Evolutionary conservation across 2,797 vertebrate genomes (phyloP), one percentile per base, ranked within the genome.

Genomic region (Oreortyx pictus): DNA sequence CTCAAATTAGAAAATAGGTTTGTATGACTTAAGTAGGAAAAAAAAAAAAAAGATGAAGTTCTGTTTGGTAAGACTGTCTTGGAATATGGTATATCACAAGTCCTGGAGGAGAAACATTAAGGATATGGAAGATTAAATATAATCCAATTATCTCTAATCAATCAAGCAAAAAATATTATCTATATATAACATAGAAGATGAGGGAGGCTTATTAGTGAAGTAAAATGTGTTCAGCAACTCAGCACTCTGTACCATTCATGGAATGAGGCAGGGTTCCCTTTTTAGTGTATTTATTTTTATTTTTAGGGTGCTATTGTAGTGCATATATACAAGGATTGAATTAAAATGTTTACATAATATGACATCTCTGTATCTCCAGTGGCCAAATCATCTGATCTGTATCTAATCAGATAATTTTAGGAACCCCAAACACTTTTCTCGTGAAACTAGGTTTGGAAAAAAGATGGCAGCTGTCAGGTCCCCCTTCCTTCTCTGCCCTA

Each of bases 401-500:
- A 3, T 60, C 14, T 72, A 46, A 60, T 64, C 24, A 44, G 47
- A 1, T 79, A 50, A 66, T 89, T 67, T 79, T 27, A 49, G 47
- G 70, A 73, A 71, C 5, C 19, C 5, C 47, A 33, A 82, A 60
- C 10, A 33, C 9, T 25, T 68, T 78, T 66, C 7, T 24, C 22
- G 5, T 54, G 9, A 86, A 67, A 41, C 71, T 24, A 7, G 29
- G 19, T 65, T 74, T 89, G 24, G 57, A 52, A 91, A 86, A 78
- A 27, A 83, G 39, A 79, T 84, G 83, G 54, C 25, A 54, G 19
- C 71, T 2, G 24, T 37, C 25, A 82, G 0, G 6, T 27, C 72
- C 7, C 17, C 20, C 15, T 11, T 11, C 2, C 3, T 2, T 2
- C 1, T 18, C 14, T 20, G 20, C 33, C 31, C 2, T 0, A 56